phyloP scores from a whole-genome alignment of 2,113 vertebrate genomes.

The Oryzias woworae region DNA sequence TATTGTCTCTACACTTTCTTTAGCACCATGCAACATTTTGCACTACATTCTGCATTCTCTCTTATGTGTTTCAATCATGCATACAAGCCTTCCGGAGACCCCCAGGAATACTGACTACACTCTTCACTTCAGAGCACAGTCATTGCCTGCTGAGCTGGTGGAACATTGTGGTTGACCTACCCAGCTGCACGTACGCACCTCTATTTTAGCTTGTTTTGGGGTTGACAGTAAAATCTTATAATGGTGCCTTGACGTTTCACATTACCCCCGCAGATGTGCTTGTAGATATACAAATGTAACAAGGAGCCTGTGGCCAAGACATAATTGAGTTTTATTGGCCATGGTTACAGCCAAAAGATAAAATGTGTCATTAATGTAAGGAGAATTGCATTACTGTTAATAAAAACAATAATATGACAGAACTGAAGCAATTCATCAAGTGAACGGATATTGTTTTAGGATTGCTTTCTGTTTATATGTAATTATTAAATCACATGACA shows the following conservation, averaged over 20 bases:
- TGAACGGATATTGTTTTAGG: background rate
- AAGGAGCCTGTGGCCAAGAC: background rate
- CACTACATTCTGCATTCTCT: slow-evolving; percentile 32
- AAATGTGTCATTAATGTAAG: background rate
- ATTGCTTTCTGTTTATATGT: background rate
- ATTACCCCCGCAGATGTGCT: slow-evolving; percentile 3
- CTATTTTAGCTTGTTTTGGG: slow-evolving; percentile 8
- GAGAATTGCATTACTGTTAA: background rate
- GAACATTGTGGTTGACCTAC: slow-evolving; percentile 28
- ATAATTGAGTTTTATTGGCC: background rate
- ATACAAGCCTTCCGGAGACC: slow-evolving; percentile 54
- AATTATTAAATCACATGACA: background rate
- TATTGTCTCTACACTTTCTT: slow-evolving; percentile 30
- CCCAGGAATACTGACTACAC: slow-evolving; percentile 42
- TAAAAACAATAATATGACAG: background rate
- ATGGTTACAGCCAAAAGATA: background rate
- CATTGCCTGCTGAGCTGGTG: slow-evolving; percentile 34
- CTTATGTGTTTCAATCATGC: slow-evolving; percentile 59
- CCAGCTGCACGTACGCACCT: slow-evolving; percentile 23
- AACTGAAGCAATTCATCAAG: background rate
- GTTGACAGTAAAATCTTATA: slow-evolving; percentile 10
- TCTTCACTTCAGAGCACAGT: slow-evolving; percentile 37
- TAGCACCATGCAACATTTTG: slow-evolving; percentile 23
- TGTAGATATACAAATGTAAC: background rate
- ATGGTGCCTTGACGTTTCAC: slow-evolving; percentile 15